A percentile compares a stretch with the other conserved stretches of the same genome.
phyloP scores from a whole-genome alignment of 1,140 invertebrate species.

The Drosophila baimaii region DNA sequence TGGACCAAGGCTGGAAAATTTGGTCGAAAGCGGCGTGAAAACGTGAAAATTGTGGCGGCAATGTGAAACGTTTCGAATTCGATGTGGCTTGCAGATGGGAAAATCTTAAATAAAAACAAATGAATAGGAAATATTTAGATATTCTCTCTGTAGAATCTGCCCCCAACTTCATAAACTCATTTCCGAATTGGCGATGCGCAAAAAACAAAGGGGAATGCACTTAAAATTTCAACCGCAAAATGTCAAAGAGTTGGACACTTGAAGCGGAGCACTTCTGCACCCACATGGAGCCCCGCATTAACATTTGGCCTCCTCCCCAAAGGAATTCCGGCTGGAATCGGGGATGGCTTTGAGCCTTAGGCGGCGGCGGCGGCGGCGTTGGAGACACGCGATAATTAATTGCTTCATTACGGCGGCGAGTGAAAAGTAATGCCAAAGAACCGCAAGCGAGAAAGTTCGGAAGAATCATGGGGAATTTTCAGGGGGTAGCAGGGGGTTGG shows the following conservation, averaged over 20 bases:
- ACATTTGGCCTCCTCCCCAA: constrained; percentile 60
- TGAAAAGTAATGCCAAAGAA: constrained; percentile 49
- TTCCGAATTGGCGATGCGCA: constrained; percentile 16
- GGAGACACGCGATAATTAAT: constrained; percentile 69
- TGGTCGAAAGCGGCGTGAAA: constrained; percentile 23
- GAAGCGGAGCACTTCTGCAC: constrained; percentile 58
- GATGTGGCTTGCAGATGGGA: neutral
- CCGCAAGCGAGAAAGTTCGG: constrained; percentile 23
- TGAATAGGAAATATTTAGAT: no score
- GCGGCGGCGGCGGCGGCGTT: no score
- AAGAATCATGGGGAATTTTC: constrained; percentile 24
- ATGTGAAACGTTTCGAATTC: neutral
- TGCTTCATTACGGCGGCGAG: constrained; percentile 71
- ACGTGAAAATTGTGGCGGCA: constrained; percentile 21
- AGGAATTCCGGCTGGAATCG: constrained; percentile 39
- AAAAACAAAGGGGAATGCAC: constrained; percentile 46
- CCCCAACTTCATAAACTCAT: neutral
- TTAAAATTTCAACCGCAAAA: constrained; percentile 79
- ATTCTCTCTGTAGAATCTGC: neutral
- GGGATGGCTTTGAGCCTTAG: constrained; percentile 15
- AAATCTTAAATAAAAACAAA: no score
- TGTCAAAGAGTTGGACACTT: constrained; percentile 81
- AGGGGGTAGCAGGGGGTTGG: no score
- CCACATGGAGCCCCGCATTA: constrained; percentile 54
- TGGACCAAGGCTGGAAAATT: constrained; percentile 12